Evolutionary conservation across 2,888 invertebrate genomes (phyloP), one percentile per base, ranked within the genome.

Genomic region (Bombylius major): DNA sequence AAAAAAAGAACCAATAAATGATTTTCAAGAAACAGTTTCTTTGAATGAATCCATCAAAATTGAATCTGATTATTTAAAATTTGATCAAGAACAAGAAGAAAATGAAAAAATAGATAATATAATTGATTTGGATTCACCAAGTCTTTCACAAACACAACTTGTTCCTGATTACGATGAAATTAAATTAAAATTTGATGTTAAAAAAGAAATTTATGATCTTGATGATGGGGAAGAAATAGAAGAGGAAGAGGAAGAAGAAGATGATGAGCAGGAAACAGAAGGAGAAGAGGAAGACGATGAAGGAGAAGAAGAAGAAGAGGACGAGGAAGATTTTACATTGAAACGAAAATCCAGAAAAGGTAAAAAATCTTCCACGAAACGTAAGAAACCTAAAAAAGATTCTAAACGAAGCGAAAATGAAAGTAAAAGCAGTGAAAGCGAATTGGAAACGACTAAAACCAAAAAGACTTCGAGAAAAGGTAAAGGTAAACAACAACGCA

Each of bases 21-120:
- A 47, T 12, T 47, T 44, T 13, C 39, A 54, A 4, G 63, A 63
- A 46, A 51, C 51, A 11, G 7, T 14, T 0, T 63, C 63, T 6
- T n/a, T 64, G n/a, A 63, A 64, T 47, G 61, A 59, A 12, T 64
- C 62, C 0, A 58, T 63, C 5, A 32, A 55, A 6, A 62, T 57
- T 9, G 8, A 55, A 5, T 14, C 5, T 46, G 32, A 53, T 13
- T 39, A 33, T n/a, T 23, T 56, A 8, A 47, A 55, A 9, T 58
- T 56, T 53, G 7, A 50, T 5, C 31, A 32, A 1, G 58, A 59
- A 11, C 51, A 23, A 3, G 56, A 51, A 31, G 56, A 55, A 1
- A 42, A 49, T 31, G 55, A 39, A 8, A 57, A 61, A 4, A 32
- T n/a, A 7, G 1, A 11, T 5, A 39, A 50, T 9, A 45, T 34